Evolutionary conservation across 2,888 invertebrate genomes (phyloP).

Genomic region (Dendrolimus pini): DNA sequence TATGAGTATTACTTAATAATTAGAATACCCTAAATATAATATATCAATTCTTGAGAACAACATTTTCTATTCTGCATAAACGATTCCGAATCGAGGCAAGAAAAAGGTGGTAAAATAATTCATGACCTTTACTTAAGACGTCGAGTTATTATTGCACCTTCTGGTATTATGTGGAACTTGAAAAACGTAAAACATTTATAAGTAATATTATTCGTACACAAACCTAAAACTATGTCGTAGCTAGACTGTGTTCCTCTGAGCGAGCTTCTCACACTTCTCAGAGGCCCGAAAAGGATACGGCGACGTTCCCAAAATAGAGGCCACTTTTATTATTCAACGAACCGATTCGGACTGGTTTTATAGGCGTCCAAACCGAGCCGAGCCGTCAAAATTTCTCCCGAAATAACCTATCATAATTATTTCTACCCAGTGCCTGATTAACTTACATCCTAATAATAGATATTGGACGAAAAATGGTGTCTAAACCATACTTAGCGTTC

Average conservation of each 20-base stretch:
- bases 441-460: neutral
- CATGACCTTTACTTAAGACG: no score
- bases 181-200: no score
- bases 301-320: constrained; percentile 64
- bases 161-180: no score
- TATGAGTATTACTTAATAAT: no score
- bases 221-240: neutral
- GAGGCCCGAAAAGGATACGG: constrained; percentile 54
- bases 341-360: constrained; percentile 62
- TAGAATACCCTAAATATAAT: no score
- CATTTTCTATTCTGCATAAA: no score
- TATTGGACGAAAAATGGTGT: neutral
- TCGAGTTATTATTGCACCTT: no score
- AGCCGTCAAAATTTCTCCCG: constrained; percentile 38
- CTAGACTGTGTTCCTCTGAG: constrained; percentile 7
- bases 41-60: no score
- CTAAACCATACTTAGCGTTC: neutral
- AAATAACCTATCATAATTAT: constrained; percentile 16
- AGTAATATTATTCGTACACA: no score
- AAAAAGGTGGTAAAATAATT: no score
- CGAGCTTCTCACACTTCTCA: constrained; percentile 33
- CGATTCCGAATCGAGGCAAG: no score
- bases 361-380: constrained; percentile 46
- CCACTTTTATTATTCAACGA: constrained; percentile 58
- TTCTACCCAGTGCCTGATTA: neutral